Evolutionary conservation across 2,113 vertebrate species (phyloP), one percentile per base, ranked within the genome.

Genomic region (Heloderma charlesbogerti): DNA sequence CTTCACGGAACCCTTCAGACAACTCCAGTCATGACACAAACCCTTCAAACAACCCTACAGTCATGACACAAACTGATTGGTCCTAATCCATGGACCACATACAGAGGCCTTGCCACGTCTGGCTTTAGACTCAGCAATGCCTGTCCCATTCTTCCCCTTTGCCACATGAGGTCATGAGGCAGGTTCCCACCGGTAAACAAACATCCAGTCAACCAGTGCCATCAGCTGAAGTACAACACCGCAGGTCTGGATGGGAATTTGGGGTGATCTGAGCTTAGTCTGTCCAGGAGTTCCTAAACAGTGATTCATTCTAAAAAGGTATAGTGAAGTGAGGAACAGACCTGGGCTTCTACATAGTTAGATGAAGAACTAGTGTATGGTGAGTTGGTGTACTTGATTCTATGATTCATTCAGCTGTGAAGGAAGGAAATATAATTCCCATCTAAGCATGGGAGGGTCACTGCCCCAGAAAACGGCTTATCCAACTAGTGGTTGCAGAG

Each of bases 401-500:
- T 88, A 83, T 87, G 92, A 86, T 93, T 66, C 82, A 77, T 84
- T 89, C 84, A 54, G 77, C 88, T 92, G 91, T 29, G 54, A 90
- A 85, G 72, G 37, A 60, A 92, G 89, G 85, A 93, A 94, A 43
- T 78, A 77, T 51, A 43, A 20, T 43, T 94, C 74, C 43, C 43
- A 1, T 12, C 72, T 74, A 37, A 74, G 37, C 16, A n/a, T 37
- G 15, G 37, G n/a, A 63, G 31, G 69, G 72, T 74, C 34, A n/a
- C 12, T 40, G 20, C 13, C 8, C 31, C 34, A 37, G 45, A n/a
- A 86, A 8, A 13, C 85, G 5, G 74, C 7, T 51, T 18, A 6
- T 8, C 69, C 27, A 34, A 6, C 22, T 67, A 27, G 66, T 27
- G 20, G 66, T 66, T 7, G 22, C 5, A 25, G 13, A 6, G 13